Base-by-base conservation (phyloP, 2,797 vertebrate species). In the Pristis pectinata region DNA sequence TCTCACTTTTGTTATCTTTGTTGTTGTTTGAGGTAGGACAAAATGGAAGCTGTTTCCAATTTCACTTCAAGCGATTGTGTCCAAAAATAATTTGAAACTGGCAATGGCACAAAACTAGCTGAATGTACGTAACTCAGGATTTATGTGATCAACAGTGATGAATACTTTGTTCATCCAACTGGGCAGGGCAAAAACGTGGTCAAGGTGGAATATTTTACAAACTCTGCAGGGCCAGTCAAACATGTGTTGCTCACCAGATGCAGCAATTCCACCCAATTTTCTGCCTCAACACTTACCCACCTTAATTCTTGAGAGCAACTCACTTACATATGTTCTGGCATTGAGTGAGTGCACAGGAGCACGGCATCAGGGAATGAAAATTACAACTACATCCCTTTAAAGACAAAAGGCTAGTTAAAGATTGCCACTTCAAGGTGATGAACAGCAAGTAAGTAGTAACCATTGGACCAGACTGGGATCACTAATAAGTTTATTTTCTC, bases 11-110 rank as follows among this genome's bases (percentile, higher is more conserved):
- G 53, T 24, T 87, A n/a, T 13, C 11, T 34, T 24, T 83, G 80
- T 44, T 83, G 8, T 5, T 53, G 80, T 30, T 85, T 53, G 49
- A 83, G 10, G 24, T 85, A 53, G 49, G 82, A 24, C 49, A 61
- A 89, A 87, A 61, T 89, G 53, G 85, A 59, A 89, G 34, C n/a
- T 89, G 13, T 89, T n/a, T 61, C 85, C 85, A 89, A 89, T 61
- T 37, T 34, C 61, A 22, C 85, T 37, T n/a, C 30, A 37, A 89
- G 56, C 85, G 89, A 89, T 89, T 89, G 64, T 64, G 59, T 89
- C 56, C 15, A 8, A 64, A 89, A n/a, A 34, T n/a, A 59, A 61
- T 13, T 89, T 89, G 34, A 37, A 61, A 61, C 59, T 89, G 85
- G 85, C 85, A 89, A 89, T 89, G 17, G 34, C 34, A 89, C 34